These are phyloP conservation scores for Trichopoda pennipes DNA, from an alignment of 2,888 invertebrate genomes.

Conservation along the genomic window DNA sequence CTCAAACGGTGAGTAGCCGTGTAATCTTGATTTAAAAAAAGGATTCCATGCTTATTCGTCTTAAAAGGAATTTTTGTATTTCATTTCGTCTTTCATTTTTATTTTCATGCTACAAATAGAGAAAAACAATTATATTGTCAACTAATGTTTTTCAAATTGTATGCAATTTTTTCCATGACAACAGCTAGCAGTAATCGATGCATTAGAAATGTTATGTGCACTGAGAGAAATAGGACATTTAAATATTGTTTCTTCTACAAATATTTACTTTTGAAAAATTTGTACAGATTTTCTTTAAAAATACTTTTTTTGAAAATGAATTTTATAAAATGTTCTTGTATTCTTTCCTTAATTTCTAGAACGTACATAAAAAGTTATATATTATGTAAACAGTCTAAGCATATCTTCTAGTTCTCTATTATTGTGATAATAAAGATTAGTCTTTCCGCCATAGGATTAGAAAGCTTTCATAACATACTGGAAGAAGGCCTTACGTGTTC, in stretches of 20 bases:
- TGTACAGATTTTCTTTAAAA: too few species aligned
- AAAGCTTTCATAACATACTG: too few species aligned
- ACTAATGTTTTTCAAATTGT: slow-evolving; percentile 60
- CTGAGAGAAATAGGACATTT: neutral
- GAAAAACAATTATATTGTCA: slow-evolving; percentile 36
- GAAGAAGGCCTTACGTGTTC: too few species aligned
- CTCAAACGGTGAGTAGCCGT: slow-evolving; percentile 39
- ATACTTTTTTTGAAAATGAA: too few species aligned
- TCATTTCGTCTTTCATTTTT: neutral
- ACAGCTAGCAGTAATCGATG: neutral
- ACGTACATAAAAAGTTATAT: too few species aligned
- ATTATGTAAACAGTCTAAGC: too few species aligned
- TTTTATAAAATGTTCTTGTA: too few species aligned
- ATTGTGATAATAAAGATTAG: too few species aligned
- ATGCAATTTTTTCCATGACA: slow-evolving; percentile 32
- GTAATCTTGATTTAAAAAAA: slow-evolving; percentile 55
- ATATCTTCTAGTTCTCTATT: too few species aligned
- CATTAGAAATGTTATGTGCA: neutral
- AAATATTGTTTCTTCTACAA: neutral
- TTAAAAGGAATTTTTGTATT: slow-evolving; percentile 21
- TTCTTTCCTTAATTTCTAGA: too few species aligned
- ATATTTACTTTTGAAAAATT: too few species aligned
- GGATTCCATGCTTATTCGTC: slow-evolving; percentile 55
- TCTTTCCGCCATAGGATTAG: too few species aligned
- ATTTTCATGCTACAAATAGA: slow-evolving; percentile 15